Base-by-base conservation (phyloP, 2,888 invertebrate genomes). In the Drosophila atripex region DNA sequence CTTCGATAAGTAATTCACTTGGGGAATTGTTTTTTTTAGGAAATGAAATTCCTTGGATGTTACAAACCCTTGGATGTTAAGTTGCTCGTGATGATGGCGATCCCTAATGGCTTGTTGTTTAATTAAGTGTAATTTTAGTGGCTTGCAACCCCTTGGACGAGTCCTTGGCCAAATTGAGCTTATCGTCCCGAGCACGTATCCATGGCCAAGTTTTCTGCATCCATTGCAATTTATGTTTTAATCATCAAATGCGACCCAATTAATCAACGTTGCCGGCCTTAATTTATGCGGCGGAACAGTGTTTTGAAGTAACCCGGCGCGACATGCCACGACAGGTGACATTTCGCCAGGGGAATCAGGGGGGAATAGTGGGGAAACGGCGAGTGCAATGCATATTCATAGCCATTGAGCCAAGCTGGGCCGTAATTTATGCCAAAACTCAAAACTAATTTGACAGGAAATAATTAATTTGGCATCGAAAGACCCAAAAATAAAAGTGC, bases 101-200 rank as follows among this genome's bases (percentile, higher is more conserved):
- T 71, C 87, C 79, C 86, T 89, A 89, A 89, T 89, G 85, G 85
- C 79, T 88, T 76, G 87, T 78, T 87, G 84, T 88, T 90, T 90
- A 90, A 90, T 90, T 90, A 90, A 89, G 88, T 88, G 88, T 78
- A 90, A 90, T 90, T 90, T 90, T 77, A 83, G 76, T 78, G 82
- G 75, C 78, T 73, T 77, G 71, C 75, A 73, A 75, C 69, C 75
- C 71, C 56, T 75, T 35, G 21, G 46, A 32, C 11, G 45, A 18
- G 35, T 49, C 55, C 25, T 30, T 39, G 60, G 14, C 18, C 11
- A 3, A 25, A 51, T 16, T 21, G 12, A 11, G 43, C 43, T 43
- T 11, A 12, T 57, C 30, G 50, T 39, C 16, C 35, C 21, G 38
- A 25, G 30, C 39, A 43, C 18, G 49, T 28, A 57, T 41, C 68